phyloP scores from a whole-genome alignment of 2,888 invertebrate genomes.

The Orthosia gothica region DNA sequence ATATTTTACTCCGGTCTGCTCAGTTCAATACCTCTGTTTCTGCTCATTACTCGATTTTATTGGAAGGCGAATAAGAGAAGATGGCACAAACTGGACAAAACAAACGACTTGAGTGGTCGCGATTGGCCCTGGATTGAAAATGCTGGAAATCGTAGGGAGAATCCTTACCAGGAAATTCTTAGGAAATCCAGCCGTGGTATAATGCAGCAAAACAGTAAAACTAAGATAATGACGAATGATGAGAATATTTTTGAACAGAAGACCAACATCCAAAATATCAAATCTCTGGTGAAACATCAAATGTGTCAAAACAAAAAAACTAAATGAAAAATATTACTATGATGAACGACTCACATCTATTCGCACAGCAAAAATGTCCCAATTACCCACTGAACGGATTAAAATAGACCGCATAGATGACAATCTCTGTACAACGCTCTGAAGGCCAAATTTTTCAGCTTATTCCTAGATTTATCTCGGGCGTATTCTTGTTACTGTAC shows the following conservation, averaged over 20 bases:
- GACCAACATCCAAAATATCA: not conserved
- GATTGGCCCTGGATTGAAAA: too few species aligned
- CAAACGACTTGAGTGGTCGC: too few species aligned
- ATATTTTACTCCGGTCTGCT: too few species aligned
- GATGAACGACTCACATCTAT: not conserved
- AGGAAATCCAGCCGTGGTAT: too few species aligned
- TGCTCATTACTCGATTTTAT: too few species aligned
- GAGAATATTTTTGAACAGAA: not conserved
- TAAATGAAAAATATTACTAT: not conserved
- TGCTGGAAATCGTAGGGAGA: too few species aligned
- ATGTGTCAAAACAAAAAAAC: not conserved
- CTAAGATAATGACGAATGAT: not conserved
- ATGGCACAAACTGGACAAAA: too few species aligned
- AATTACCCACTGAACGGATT: conserved; percentile 45
- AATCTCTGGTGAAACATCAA: too few species aligned
- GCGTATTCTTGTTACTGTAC: not conserved
- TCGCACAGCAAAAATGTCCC: conserved; percentile 23
- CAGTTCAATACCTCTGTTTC: too few species aligned
- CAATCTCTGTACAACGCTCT: conserved; percentile 7
- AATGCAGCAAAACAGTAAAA: too few species aligned
- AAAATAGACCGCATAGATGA: conserved; percentile 39
- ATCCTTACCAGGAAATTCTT: too few species aligned
- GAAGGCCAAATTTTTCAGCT: conserved; percentile 36
- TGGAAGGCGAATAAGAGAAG: too few species aligned
- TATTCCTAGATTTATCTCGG: conserved; percentile 24